Conservation (phyloP, 2,113 vertebrate species). For the Lipophrys pholis region DNA sequence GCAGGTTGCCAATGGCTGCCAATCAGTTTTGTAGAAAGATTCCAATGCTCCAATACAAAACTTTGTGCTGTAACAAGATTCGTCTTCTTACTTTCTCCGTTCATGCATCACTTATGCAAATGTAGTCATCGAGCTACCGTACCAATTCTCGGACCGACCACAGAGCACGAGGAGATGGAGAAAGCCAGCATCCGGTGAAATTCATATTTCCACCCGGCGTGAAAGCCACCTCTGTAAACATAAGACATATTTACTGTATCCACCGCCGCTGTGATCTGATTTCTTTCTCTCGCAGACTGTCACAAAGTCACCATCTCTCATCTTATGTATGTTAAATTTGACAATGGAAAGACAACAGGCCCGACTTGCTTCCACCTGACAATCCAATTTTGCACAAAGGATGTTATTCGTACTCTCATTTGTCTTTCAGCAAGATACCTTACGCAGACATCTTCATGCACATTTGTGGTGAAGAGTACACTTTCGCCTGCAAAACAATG, state of each 20-base stretch:
- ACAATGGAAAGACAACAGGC: neutral
- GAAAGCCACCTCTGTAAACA: slow-evolving; percentile 20
- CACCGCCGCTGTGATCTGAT: slow-evolving; percentile 7
- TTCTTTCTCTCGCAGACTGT: neutral
- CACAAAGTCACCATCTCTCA: slow-evolving; percentile 3
- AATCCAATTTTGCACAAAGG: slow-evolving; percentile 10
- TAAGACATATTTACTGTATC: neutral
- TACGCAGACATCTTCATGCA: neutral
- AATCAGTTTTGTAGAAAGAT: too few species aligned
- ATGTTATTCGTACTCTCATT: neutral
- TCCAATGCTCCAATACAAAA: too few species aligned
- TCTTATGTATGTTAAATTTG: slow-evolving; percentile 1
- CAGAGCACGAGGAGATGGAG: neutral
- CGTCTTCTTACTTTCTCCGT: too few species aligned
- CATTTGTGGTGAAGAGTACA: neutral
- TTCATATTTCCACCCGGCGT: slow-evolving; percentile 23
- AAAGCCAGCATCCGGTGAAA: neutral
- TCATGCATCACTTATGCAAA: neutral
- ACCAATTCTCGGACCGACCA: slow-evolving; percentile 4
- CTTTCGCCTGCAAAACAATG: neutral
- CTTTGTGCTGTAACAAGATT: too few species aligned
- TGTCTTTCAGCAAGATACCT: slow-evolving; percentile 11
- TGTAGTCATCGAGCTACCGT: neutral
- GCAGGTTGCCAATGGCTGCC: too few species aligned
- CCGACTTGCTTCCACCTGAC: neutral